Evolutionary conservation across 2,888 invertebrate genomes (phyloP), one percentile per base, ranked within the genome.

Genomic region (Minunthozetes semirufus): DNA sequence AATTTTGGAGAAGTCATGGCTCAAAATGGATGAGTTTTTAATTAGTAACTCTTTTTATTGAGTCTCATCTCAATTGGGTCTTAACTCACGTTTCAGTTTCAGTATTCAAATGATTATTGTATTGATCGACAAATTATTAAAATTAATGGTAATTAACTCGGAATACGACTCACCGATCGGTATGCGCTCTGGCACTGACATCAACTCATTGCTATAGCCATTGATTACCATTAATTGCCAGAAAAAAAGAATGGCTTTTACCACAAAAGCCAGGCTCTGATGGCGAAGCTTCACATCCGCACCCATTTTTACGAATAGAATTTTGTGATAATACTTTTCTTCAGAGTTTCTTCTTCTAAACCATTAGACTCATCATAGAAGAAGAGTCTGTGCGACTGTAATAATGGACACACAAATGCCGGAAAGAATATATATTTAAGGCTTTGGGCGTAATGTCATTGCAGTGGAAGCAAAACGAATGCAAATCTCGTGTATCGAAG

Each of bases 131-230:
- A 66, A 33, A 66, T 66, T 66, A 66, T 66, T 66, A 66, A 66
- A 38, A 66, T 66, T 38, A 42, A 66, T 66, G 42, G 38, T 66
- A 38, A 66, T 33, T 66, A 19, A 19, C 19, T 33, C 19, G 19
- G 22, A 27, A 61, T 22, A 27, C 11, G 11, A 66, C 66, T 66
- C 66, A 66, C 66, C 66, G 29, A 66, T 66, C 15, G 66, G 66
- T 66, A 66, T 66, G 66, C 66, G 66, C 11, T 66, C 66, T n/a
- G 66, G 66, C 38, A 66, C 66, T 66, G 66, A 66, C n/a, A 66
- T 29, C 33, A 66, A 66, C 6, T 66, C 66, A 38, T 29, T 11
- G 66, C 38, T 63, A 33, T 9, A 63, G n/a, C 29, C 66, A 66
- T 66, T 38, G 33, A 66, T 38, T 38, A 29, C 38, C 66, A 66